Conservation (phyloP, 1,140 invertebrate genomes). For the Drosophila subpulchrella region DNA sequence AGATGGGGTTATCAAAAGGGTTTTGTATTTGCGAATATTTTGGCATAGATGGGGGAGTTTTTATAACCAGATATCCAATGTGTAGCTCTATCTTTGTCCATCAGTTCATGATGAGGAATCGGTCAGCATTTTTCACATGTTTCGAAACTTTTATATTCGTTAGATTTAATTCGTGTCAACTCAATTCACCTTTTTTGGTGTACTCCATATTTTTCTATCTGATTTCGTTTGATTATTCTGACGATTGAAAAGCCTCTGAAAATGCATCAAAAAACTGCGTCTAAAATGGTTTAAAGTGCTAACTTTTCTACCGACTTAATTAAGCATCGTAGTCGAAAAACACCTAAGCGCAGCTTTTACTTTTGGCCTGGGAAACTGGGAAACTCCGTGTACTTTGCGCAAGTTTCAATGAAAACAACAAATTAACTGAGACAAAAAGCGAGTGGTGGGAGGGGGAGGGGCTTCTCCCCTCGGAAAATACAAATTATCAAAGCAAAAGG, state of each 20-base stretch:
- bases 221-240: background rate
- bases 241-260: background rate
- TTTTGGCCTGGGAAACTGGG: constrained; percentile 67
- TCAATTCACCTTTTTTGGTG: constrained; percentile 57
- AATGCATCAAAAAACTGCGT: background rate
- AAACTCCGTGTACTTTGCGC: constrained; percentile 50
- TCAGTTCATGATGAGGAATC: constrained; percentile 61
- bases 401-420: constrained; percentile 67
- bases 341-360: constrained; percentile 63
- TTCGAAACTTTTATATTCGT: constrained; percentile 57
- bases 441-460: background rate
- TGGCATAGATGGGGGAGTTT: constrained; percentile 17
- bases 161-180: constrained; percentile 74
- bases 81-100: constrained; percentile 25
- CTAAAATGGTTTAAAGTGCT: constrained; percentile 36
- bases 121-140: constrained; percentile 62
- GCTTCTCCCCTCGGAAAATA: constrained; percentile 14
- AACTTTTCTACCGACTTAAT: constrained; percentile 3
- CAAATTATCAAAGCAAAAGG: constrained; percentile 24
- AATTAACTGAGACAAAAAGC: constrained; percentile 58
- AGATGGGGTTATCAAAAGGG: constrained; percentile 11
- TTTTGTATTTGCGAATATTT: constrained; percentile 6
- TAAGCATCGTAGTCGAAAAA: constrained; percentile 1
- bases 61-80: constrained; percentile 8
- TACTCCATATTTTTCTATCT: background rate